Evolutionary conservation across 2,888 invertebrate genomes (phyloP), one percentile per base, ranked within the genome.

Genomic region (Cosmopolites sordidus): DNA sequence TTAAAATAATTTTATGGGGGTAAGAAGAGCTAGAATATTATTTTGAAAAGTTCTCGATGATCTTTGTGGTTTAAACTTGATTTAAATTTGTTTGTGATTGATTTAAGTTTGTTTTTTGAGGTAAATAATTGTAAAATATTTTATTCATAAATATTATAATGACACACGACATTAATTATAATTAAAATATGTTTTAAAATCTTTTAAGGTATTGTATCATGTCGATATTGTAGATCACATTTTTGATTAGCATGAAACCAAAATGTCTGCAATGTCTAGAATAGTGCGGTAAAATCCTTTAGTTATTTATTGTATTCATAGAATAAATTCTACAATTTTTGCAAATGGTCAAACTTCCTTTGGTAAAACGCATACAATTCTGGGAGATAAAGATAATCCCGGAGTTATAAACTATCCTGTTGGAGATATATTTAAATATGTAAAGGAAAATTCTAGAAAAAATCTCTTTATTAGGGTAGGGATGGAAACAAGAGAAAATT

Each of bases 331-430:
- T 1, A 93, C 93, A 0, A 84, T 94, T 60, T 91, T 94, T 75
- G 92, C 92, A 0, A 94, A 94, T 70, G 93, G 93, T 5, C 93
- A 93, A 72, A 93, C 92, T 2, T 88, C 91, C 1, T 92, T 92
- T 0, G 94, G 92, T 48, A 92, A 92, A 73, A 92, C 92, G 0
- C 84, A 84, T 64, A 91, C 90, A 0, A 89, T 92, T 86, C 80
- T 87, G 68, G 94, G 94, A 0, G 80, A 80, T 27, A 73, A 29
- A 44, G 16, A 37, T 0, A 81, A 84, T 33, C 83, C 81, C 0
- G 94, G 94, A 1, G 83, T 94, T 6, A 86, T 92, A 64, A 82
- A 83, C 0, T 68, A 86, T 30, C 82, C 90, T 1, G 80, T 92
- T 0, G 72, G 83, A 6, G 79, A 87, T 65, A 79, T 90, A 30